Base-by-base conservation (phyloP, 2,797 vertebrate species). In the Pteronotus mesoamericanus region DNA sequence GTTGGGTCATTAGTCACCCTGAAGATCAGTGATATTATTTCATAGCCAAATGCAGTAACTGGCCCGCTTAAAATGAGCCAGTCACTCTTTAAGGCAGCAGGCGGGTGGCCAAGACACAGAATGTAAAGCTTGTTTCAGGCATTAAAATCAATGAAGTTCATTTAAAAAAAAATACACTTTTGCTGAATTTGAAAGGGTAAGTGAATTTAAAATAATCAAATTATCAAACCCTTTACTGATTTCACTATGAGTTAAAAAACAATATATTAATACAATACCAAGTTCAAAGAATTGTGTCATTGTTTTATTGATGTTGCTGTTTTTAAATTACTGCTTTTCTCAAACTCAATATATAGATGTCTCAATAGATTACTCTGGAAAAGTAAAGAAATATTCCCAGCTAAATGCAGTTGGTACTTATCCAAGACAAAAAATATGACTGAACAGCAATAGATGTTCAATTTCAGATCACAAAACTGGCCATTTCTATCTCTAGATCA, bases 311-410 rank as follows among this genome's bases (percentile, higher is more conserved):
- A 46, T 53, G 61, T 57, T 8, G 6, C 86, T 85, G 2, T 71
- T 89, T 92, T 66, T 19, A 82, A 92, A 92, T 89, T 48, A 51
- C 46, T 86, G n/a, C 71, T 94, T 86, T 89, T 89, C 51, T 66
- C 34, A 77, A 77, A 57, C 5, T 80, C 32, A 48, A 22, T 57
- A 16, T 74, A 71, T 64, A 42, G n/a, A 61, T 79, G 4, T 80
- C 16, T 77, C 29, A 77, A 64, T 46, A 11, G 10, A 85, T 83
- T 77, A 83, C 15, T 83, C 78, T 57, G 37, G 72, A 96, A 91
- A 44, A 34, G 12, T 86, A 66, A 93, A 80, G 34, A 82, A 64
- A 83, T 57, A 61, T 26, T 92, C 7, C 46, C 24, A 77, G 18
- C 19, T 83, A 55, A 78, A 71, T 66, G 12, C 37, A 68, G 39